Conservation (phyloP, 2,888 invertebrate species). For the Chloromyia formosa region DNA sequence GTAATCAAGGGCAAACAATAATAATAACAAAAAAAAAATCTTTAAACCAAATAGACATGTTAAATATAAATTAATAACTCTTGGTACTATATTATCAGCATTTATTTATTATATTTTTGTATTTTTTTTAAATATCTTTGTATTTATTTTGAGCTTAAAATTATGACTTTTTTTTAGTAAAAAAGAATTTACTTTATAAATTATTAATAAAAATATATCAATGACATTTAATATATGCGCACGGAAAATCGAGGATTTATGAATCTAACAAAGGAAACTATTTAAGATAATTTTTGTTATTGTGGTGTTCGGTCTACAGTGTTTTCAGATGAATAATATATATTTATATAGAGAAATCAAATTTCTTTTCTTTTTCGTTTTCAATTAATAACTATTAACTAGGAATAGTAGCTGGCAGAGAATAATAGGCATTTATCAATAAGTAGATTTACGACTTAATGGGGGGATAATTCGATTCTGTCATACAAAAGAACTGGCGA, state of each 20-base stretch:
- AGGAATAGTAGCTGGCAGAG: slow-evolving; percentile 28
- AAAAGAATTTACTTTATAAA: slow-evolving; percentile 42
- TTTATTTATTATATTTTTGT: slow-evolving; percentile 34
- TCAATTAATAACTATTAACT: neutral
- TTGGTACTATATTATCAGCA: slow-evolving; percentile 33
- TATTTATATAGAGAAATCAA: slow-evolving; percentile 16
- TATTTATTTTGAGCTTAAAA: slow-evolving; percentile 46
- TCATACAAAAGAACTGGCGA: slow-evolving; percentile 60
- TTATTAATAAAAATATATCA: slow-evolving; percentile 42
- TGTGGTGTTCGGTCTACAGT: slow-evolving; percentile 41
- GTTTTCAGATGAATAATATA: slow-evolving; percentile 27
- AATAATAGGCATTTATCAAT: slow-evolving; percentile 17
- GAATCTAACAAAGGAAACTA: slow-evolving; percentile 23
- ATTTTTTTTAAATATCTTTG: slow-evolving; percentile 12
- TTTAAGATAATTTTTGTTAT: slow-evolving; percentile 15
- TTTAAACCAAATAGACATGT: slow-evolving; percentile 13
- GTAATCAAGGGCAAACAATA: slow-evolving; percentile 25
- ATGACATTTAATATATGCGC: slow-evolving; percentile 22
- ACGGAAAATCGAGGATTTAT: slow-evolving; percentile 37
- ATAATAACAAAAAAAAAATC: slow-evolving; percentile 25
- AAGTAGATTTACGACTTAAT: neutral
- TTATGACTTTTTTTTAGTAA: slow-evolving; percentile 50
- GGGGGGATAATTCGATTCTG: slow-evolving; percentile 38
- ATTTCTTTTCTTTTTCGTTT: slow-evolving; percentile 9
- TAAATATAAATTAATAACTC: slow-evolving; percentile 44